Conservation (phyloP, 2,888 invertebrate species). For the Eurytoma adleriae region DNA sequence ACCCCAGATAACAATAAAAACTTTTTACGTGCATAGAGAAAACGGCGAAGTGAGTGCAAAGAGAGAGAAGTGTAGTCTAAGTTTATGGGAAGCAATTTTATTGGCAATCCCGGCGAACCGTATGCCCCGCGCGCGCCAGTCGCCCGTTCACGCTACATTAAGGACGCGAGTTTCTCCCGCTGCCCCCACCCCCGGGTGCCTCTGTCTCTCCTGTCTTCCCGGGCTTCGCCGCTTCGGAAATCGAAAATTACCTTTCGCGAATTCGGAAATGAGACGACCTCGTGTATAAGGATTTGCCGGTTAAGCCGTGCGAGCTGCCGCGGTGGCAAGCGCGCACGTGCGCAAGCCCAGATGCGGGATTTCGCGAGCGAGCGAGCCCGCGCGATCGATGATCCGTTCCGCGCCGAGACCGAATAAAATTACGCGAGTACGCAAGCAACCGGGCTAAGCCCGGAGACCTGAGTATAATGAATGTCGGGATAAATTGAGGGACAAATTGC, state of each 20-base stretch:
- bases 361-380: background rate
- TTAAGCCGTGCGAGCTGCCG: conserved; percentile 17
- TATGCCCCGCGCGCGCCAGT: conserved; percentile 11
- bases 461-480: background rate
- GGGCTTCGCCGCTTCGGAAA: conserved; percentile 28
- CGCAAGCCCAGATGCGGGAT: background rate
- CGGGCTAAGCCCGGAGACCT: background rate
- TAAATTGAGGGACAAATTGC: conserved; percentile 2
- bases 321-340: background rate
- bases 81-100: conserved; percentile 51
- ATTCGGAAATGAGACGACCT: conserved; percentile 50
- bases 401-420: conserved; percentile 8
- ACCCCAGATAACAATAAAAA: conserved; percentile 36
- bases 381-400: conserved; percentile 11
- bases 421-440: background rate
- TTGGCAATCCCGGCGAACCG: conserved; percentile 38
- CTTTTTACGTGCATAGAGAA: conserved; percentile 22
- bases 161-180: conserved; percentile 35
- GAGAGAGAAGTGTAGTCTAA: conserved; percentile 30
- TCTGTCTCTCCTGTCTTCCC: background rate
- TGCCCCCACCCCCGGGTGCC: background rate
- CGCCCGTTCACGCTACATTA: conserved; percentile 43
- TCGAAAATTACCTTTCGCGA: conserved; percentile 49
- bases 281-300: conserved; percentile 40
- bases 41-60: background rate